Conservation (phyloP, 2,797 vertebrate genomes). For the Liasis olivaceus region DNA sequence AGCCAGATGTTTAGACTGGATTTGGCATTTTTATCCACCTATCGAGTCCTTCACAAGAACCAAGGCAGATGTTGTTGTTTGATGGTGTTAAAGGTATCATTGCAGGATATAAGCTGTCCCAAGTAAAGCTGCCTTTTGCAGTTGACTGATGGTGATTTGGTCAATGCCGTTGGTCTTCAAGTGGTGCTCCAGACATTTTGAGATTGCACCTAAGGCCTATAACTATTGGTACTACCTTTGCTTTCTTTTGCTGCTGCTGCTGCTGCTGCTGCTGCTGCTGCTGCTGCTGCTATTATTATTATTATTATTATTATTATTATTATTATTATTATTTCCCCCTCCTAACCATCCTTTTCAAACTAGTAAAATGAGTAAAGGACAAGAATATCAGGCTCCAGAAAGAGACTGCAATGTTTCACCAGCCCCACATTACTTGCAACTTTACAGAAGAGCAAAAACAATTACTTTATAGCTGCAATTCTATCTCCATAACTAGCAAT, state of each 20-base stretch:
- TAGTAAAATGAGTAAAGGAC: not conserved
- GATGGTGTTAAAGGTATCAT: no score
- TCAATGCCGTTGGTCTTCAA: no score
- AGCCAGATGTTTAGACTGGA: no score
- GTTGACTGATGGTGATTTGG: no score
- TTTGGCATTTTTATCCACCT: no score
- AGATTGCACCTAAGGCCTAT: not conserved
- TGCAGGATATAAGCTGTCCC: no score
- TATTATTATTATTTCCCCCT: not conserved
- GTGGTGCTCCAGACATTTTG: no score
- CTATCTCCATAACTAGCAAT: not conserved
- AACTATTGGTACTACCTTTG: not conserved
- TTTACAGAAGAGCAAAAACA: not conserved
- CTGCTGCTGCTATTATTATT: not conserved
- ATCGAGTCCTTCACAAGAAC: not conserved
- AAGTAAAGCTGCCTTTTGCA: no score
- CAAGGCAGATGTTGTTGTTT: no score
- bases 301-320: not conserved
- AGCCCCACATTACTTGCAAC: not conserved
- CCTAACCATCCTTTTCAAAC: not conserved
- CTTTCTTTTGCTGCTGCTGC: constrained; percentile 13
- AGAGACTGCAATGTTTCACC: no score
- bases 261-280: not conserved
- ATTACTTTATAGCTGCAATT: not conserved
- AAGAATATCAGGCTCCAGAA: not conserved